Evolutionary conservation across 1,140 invertebrate species (phyloP), one percentile per base, ranked within the genome.

Genomic region (Trypoxylus dichotomus): DNA sequence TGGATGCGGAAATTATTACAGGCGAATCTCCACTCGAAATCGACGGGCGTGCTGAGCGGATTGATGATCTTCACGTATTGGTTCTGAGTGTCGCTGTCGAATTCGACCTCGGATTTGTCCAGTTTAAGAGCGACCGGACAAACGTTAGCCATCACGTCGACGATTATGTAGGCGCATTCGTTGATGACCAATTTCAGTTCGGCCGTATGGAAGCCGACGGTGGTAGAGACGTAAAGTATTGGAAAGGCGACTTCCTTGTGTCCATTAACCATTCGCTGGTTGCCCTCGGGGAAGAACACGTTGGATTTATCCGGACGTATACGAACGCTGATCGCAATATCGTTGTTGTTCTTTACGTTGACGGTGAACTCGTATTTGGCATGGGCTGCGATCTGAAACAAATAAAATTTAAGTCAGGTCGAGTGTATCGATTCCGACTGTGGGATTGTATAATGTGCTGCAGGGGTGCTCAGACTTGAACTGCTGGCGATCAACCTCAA

Each of bases 131-230:
- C 24, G 6, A 68, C 27, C 1, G 60, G 60, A 6, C 24, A 68
- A 1, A 68, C 60, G 8, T 68, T 25, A 25, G 60, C 60, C 19
- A 24, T 13, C 2, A 68, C 24, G 8, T 68, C 27, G 8, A 68
- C 60, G 3, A 68, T 68, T 21, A 68, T 25, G 60, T 27, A 68
- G 15, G 60, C 60, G 60, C 60, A 41, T 1, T 74, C 72, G 27
- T 74, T 74, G 15, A 74, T 19, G 29, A 74, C 32, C 21, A 74
- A 3, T 5, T 74, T 43, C 41, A 74, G n/a, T 7, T 74, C 41
- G 6, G 37, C n/a, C 15, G 29, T 43, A 11, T 74, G 32, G 19
- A 25, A 41, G 7, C 72, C 72, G 32, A 74, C 29, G 2, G 32
- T 0, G 41, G 13, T 15, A 10, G 72, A 74, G 11, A 41, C 32